phyloP scores from a whole-genome alignment of 1,140 invertebrate species.

The Gyrodactylus salaris region DNA sequence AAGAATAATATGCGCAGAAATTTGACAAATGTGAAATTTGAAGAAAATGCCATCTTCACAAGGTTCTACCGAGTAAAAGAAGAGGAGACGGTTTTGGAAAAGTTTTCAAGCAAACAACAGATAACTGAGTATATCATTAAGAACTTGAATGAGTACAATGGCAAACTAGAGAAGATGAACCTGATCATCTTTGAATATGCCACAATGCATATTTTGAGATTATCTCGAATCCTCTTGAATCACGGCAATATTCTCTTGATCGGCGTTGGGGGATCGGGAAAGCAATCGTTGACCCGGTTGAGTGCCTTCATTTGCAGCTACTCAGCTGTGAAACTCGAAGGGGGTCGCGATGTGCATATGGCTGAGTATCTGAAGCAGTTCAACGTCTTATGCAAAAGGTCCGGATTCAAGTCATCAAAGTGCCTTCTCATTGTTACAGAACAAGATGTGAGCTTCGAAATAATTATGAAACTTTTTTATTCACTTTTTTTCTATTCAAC shows the following conservation, averaged over 20 bases:
- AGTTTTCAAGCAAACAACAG: not conserved
- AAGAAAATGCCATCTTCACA: not conserved
- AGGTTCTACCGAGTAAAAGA: not conserved
- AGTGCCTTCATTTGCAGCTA: slow-evolving; percentile 17
- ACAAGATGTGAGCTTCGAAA: not conserved
- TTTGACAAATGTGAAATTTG: not conserved
- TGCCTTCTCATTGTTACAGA: not conserved
- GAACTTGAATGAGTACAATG: not conserved
- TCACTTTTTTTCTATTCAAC: not conserved
- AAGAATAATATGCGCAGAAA: not conserved
- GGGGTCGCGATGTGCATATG: not conserved
- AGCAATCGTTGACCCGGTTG: slow-evolving; percentile 17
- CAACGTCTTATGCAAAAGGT: not conserved
- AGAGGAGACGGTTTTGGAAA: not conserved
- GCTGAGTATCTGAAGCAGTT: not conserved
- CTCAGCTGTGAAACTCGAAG: not conserved
- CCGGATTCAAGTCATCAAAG: not conserved
- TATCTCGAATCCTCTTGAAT: not conserved
- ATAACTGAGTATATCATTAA: not conserved
- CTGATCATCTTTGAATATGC: not conserved
- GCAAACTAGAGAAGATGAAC: not conserved
- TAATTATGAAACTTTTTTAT: not conserved
- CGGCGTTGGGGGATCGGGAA: slow-evolving; percentile 19
- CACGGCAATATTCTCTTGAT: slow-evolving; percentile 17
- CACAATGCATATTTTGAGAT: not conserved